Percentiles rank a stretch among this genome's conserved stretches.
These are phyloP conservation scores for Eristalinus aeneus DNA, from an alignment of 2,888 invertebrate genomes.

Conservation along the genomic window DNA sequence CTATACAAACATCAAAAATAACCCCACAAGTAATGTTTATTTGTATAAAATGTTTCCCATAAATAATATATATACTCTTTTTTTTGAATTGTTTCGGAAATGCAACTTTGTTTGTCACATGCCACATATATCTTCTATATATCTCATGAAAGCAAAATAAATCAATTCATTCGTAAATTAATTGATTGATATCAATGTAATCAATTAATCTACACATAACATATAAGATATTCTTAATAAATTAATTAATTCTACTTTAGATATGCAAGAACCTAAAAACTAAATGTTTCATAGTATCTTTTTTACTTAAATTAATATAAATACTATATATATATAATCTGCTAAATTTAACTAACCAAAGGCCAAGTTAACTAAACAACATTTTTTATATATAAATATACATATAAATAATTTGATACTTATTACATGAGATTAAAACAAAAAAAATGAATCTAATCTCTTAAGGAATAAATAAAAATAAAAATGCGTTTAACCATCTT, in stretches of 20 bases:
- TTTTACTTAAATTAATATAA: slow-evolving; percentile 47
- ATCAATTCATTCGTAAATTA: slow-evolving; percentile 50
- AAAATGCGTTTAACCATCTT: slow-evolving; percentile 61
- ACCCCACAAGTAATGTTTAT: neutral
- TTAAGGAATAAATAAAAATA: slow-evolving; percentile 52
- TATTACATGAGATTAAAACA: slow-evolving; percentile 53
- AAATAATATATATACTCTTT: slow-evolving; percentile 37
- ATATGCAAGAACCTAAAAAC: slow-evolving; percentile 60
- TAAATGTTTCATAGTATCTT: slow-evolving; percentile 60
- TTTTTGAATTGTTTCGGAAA: slow-evolving; percentile 31
- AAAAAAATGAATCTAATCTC: slow-evolving; percentile 57
- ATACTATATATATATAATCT: slow-evolving; percentile 66
- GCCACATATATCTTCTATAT: slow-evolving; percentile 23
- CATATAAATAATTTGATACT: slow-evolving; percentile 66
- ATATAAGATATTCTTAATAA: slow-evolving; percentile 60
- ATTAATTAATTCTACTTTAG: slow-evolving; percentile 47
- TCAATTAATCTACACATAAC: slow-evolving; percentile 71
- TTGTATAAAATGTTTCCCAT: neutral
- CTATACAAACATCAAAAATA: slow-evolving; percentile 22
- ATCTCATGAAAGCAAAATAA: slow-evolving; percentile 31
- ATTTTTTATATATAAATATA: slow-evolving; percentile 67
- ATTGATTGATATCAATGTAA: slow-evolving; percentile 71
- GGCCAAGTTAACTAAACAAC: slow-evolving; percentile 81
- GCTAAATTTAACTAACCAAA: slow-evolving; percentile 81
- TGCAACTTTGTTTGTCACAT: slow-evolving; percentile 49